Base-by-base conservation (phyloP, 2,888 invertebrate species). In the Scaptomyza tumidula region DNA sequence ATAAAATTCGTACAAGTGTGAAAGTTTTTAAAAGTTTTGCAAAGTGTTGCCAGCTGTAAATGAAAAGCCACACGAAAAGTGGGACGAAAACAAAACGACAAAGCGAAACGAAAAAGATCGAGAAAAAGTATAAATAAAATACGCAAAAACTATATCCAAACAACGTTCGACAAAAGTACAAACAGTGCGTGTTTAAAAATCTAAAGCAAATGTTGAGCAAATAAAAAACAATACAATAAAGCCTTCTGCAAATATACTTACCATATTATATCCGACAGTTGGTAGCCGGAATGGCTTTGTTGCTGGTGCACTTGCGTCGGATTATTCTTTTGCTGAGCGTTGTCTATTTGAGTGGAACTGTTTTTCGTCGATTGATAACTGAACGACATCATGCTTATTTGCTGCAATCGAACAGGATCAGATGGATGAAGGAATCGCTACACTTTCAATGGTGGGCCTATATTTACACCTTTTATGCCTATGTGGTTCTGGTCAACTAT, bases 361-460 rank as follows among this genome's bases (percentile, higher is more conserved):
- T 90, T 37, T 81, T 91, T 41, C 87, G 90, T 19, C 89, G 89
- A 56, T 79, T 92, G 55, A 60, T 92, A 62, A 86, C 73, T 46
- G 91, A 90, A 46, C 81, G 87, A 1, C 90, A 90, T 50, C 88
- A 88, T 50, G 77, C 81, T 41, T 80, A 89, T 69, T 64, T 83
- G 46, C 66, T 90, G 70, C 91, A 88, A 56, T 72, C 88, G 57
- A 83, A 89, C 52, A 80, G 89, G 31, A 65, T 56, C 39, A 54
- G 59, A 19, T 77, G 75, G 67, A n/a, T 56, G 2, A 77, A 75
- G 54, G 90, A 90, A 69, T 88, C 90, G 54, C 62, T 90, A 52
- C 91, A 92, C 71, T 88, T 92, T 74, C 92, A 92, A 56, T 90
- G 90, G 87, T 92, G 91, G 92, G 91, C 89, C 29, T 91, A 91